Percentiles rank a stretch among this genome's conserved stretches.
Evolutionary conservation across 2,888 invertebrate genomes (phyloP).

Genomic region (Anorthoa munda): DNA sequence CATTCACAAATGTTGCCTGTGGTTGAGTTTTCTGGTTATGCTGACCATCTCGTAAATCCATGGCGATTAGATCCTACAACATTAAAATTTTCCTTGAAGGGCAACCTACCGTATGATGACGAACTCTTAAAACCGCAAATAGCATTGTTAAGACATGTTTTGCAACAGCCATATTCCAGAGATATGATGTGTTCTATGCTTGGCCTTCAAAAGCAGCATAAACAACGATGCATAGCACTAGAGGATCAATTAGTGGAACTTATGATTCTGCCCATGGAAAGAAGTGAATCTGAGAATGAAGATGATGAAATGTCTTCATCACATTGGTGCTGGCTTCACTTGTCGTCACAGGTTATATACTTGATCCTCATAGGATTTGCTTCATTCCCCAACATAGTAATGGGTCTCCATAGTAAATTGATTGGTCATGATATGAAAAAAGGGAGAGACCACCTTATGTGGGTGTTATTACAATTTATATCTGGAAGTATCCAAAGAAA

Average conservation of each 20-base stretch:
- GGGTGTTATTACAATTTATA: constrained; percentile 99
- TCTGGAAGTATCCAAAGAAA: constrained; percentile 99
- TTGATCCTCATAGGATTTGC: constrained; percentile 98
- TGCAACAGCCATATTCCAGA: constrained; percentile 98
- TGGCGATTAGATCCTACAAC: constrained; percentile 98
- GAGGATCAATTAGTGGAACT: constrained; percentile 98
- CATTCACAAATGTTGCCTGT: constrained; percentile 98
- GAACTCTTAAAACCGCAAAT: constrained; percentile 97
- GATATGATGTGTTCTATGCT: constrained; percentile 99
- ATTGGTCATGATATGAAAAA: constrained; percentile 95
- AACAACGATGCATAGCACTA: constrained; percentile 96
- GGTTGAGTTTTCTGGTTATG: constrained; percentile 97
- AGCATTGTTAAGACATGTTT: constrained; percentile 95
- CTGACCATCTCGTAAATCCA: constrained; percentile 96
- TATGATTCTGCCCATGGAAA: constrained; percentile 97
- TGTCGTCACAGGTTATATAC: constrained; percentile 98
- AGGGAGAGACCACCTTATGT: constrained; percentile 99
- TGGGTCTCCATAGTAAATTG: constrained; percentile 96
- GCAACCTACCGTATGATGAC: constrained; percentile 96
- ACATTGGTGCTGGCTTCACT: constrained; percentile 97
- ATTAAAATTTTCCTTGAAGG: constrained; percentile 92
- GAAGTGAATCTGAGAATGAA: constrained; percentile 93
- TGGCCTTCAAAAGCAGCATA: constrained; percentile 97
- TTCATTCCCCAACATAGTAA: constrained; percentile 97
- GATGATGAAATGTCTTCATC: constrained; percentile 92